Percentiles rank a stretch among this genome's conserved stretches.
These are phyloP conservation scores for Archilochus colubris DNA, from an alignment of 2,113 vertebrate species.

Conservation along the genomic window DNA sequence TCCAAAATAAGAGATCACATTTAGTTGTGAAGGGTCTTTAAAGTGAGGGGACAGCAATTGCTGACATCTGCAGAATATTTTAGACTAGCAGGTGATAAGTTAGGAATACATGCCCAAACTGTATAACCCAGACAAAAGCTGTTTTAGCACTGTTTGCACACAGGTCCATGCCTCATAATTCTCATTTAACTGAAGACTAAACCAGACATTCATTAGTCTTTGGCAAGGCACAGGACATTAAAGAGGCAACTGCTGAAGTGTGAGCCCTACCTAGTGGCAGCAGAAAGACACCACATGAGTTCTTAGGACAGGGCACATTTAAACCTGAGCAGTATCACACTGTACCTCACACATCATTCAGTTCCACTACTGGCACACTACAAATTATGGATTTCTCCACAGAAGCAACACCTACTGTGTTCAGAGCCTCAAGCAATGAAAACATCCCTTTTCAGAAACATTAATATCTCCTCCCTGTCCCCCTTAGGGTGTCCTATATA, in stretches of 20 bases:
- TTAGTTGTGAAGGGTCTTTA: not conserved
- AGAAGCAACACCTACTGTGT: not conserved
- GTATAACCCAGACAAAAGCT: not conserved
- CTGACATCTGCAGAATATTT: not conserved
- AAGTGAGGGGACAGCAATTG: not conserved
- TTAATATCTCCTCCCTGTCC: not conserved
- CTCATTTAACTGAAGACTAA: not conserved
- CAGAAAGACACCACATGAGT: not conserved
- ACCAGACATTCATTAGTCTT: not conserved
- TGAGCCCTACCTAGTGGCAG: not conserved
- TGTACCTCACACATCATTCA: not conserved
- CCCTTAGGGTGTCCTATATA: not conserved
- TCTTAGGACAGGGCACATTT: not conserved
- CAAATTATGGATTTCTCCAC: fast-evolving
- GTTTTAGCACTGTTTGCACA: not conserved
- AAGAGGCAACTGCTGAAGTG: not conserved
- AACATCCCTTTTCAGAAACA: not conserved
- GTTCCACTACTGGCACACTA: fast-evolving
- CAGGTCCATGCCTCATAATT: not conserved
- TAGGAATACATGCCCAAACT: not conserved
- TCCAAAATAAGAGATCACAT: not conserved
- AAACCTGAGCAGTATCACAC: not conserved
- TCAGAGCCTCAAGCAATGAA: not conserved
- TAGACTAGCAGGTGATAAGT: not conserved
- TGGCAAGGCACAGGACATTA: not conserved